Percentiles rank a stretch among this genome's conserved stretches.
Conservation (phyloP, 2,888 invertebrate genomes). For the Dryobota labecula region DNA sequence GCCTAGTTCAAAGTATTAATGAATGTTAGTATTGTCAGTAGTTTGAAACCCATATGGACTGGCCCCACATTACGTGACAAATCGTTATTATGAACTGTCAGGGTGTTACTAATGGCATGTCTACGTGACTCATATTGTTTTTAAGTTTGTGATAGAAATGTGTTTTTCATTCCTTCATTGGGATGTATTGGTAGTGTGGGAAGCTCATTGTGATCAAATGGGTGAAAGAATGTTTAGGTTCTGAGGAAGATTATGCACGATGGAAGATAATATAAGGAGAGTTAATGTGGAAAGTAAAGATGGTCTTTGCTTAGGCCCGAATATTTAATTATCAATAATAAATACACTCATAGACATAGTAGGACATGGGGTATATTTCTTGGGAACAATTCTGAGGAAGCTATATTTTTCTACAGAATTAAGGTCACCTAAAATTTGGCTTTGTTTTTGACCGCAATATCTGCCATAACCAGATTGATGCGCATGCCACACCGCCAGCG, state of each 20-base stretch:
- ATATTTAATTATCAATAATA: too few species aligned
- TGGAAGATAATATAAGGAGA: background rate
- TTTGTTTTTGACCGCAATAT: background rate
- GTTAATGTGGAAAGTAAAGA: background rate
- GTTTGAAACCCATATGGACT: constrained; percentile 31
- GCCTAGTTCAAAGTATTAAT: constrained; percentile 12
- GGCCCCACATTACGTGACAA: constrained; percentile 64
- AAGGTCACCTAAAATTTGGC: background rate
- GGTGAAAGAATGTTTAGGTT: background rate
- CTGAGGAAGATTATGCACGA: background rate
- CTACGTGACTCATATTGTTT: constrained; percentile 54
- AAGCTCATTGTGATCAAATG: background rate
- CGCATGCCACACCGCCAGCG: too few species aligned
- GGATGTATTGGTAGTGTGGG: constrained; percentile 20
- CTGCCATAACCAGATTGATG: background rate
- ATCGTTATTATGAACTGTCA: constrained; percentile 49
- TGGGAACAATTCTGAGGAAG: background rate
- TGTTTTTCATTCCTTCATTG: constrained; percentile 49
- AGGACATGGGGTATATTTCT: background rate
- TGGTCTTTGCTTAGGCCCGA: background rate
- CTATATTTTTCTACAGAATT: background rate
- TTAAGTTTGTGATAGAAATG: constrained; percentile 44
- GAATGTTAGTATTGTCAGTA: too few species aligned
- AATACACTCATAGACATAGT: background rate
- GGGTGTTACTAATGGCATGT: constrained; percentile 25